Evolutionary conservation across 2,888 invertebrate species (phyloP).

Genomic region (Drosophila robusta): DNA sequence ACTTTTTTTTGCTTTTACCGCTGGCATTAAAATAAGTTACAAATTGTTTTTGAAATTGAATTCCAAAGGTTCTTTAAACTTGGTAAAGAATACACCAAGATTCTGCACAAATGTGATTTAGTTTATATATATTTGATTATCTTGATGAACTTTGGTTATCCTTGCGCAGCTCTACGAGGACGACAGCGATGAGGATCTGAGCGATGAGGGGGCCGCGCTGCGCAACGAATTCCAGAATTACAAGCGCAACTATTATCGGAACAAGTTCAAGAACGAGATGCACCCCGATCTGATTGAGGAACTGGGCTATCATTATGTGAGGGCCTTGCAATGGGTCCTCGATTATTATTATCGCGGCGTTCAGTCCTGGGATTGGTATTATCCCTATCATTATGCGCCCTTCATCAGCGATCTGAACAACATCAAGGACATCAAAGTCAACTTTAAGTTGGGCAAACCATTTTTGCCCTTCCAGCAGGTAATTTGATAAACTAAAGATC

Average conservation of each 20-base stretch:
- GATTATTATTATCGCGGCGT: conserved; percentile 98
- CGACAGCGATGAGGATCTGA: conserved; percentile 84
- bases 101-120: too few species aligned
- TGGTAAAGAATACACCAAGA: too few species aligned
- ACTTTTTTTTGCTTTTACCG: too few species aligned
- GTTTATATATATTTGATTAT: background rate
- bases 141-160: background rate
- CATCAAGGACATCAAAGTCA: conserved; percentile 91
- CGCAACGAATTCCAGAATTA: conserved; percentile 92
- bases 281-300: conserved; percentile 40
- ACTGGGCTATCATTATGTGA: conserved; percentile 88
- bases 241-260: conserved; percentile 96
- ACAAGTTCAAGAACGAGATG: conserved; percentile 89
- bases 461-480: conserved; percentile 97
- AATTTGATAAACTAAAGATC: conserved; percentile 15
- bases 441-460: conserved; percentile 93
- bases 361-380: conserved; percentile 99
- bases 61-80: too few species aligned
- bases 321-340: conserved; percentile 98
- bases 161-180: conserved; percentile 56
- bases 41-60: too few species aligned
- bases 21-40: too few species aligned
- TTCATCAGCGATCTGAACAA: conserved; percentile 96
- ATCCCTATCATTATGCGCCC: conserved; percentile 98
- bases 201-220: conserved; percentile 86